Evolutionary conservation across 1,140 invertebrate genomes (phyloP), one percentile per base, ranked within the genome.

Genomic region (Formica exsecta): DNA sequence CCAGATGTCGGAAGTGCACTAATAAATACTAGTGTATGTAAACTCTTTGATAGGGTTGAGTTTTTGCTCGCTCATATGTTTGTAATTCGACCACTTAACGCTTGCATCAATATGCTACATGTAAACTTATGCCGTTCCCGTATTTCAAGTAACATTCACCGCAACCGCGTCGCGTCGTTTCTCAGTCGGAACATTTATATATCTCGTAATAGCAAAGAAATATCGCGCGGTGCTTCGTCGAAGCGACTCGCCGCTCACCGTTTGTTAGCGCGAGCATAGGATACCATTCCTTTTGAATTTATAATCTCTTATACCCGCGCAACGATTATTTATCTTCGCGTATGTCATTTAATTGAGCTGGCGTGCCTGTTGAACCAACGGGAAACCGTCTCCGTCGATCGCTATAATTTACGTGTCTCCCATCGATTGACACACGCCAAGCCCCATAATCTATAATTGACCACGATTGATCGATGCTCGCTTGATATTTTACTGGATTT

Each of bases 361-460:
- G 66, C 86, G 80, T 57, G 54, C 51, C 16, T 16, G 29, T 38
- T 19, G 64, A 19, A 25, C 59, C 70, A 41, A 51, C 48, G 81
- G 75, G 38, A 89, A 62, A 41, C 51, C 74, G 64, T 80, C 54
- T 66, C 51, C 8, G 57, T 73, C 81, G 73, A 32, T 36, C 62
- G 51, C 75, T 22, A 71, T 81, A 89, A 90, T 90, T 89, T 85
- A 89, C 80, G 79, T 89, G 75, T 85, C 80, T 59, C 48, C 51
- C 70, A 51, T 44, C 88, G 86, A 89, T 87, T 83, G 85, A 80
- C 76, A 51, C 64, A 59, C 4, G 74, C 76, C 44, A 77, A 48
- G 44, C 85, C 74, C 87, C 77, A 86, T 89, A 90, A 89, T 87
- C 86, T 79, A 80, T 89, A 89, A 90, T 90, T 89, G 89, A 87